Evolutionary conservation across 2,113 vertebrate genomes (phyloP).

Genomic region (Tauraco erythrolophus): DNA sequence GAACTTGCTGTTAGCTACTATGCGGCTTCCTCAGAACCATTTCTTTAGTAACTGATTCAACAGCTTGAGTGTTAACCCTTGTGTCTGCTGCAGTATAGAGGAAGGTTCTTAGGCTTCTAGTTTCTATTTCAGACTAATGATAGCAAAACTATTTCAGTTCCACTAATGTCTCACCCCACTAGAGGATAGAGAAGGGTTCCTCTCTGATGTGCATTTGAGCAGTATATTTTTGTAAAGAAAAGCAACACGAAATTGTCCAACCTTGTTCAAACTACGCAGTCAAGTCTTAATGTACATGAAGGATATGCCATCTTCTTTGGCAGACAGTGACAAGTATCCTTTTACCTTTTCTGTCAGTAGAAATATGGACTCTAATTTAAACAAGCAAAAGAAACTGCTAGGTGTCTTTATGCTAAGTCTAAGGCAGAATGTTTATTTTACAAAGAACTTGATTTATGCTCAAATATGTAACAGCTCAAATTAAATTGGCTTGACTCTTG

Average conservation of each 20-base stretch:
- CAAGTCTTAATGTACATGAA: neutral
- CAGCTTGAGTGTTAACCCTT: neutral
- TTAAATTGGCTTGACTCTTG: neutral
- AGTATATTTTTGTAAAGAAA: neutral
- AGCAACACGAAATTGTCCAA: neutral
- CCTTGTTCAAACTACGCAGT: neutral
- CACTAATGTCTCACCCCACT: neutral
- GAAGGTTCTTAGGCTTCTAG: neutral
- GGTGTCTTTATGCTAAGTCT: neutral
- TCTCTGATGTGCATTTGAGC: neutral
- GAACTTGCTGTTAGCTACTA: neutral
- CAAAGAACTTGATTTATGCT: neutral
- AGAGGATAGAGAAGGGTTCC: neutral
- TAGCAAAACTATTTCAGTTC: neutral
- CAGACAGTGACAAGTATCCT: neutral
- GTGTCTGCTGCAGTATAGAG: neutral
- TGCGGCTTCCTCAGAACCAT: neutral
- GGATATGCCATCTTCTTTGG: neutral
- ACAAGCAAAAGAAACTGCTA: neutral
- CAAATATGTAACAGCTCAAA: neutral
- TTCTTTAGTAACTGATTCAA: neutral
- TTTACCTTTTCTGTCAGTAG: neutral
- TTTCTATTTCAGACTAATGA: neutral
- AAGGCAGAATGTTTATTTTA: neutral
- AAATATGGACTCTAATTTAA: neutral